Base-by-base conservation (phyloP, 2,113 vertebrate genomes). In the Lampris megalopsis region DNA sequence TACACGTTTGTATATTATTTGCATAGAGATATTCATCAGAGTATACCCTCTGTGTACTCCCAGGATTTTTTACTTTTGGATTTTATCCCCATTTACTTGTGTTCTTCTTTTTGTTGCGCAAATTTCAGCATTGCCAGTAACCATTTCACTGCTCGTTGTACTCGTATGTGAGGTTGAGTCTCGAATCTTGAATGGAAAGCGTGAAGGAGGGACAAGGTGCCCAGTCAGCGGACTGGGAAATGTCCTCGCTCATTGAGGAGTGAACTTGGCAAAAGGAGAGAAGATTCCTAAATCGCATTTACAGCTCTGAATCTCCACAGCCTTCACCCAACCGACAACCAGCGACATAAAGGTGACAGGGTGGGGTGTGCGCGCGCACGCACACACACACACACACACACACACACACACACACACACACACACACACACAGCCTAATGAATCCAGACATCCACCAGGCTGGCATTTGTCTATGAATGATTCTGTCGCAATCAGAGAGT, bases 401-500 rank as follows among this genome's bases (percentile, higher is more conserved):
- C 50, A 52, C 50, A 52, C 50, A 52, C 50, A 53, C 50, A 53
- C 9, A 53, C n/a, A 5, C 48, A 47, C 61, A 45, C 61, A 45
- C 61, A 63, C 61, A 47, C 61, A 63, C 41, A 45, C 42, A 45
- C 40, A 62, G 43, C 43, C 70, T 75, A 64, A 71, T 43, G 70
- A 54, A 48, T 70, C 54, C 60, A 42, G 60, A 63, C 66, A 48
- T 69, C 43, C 35, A 75, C 13, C 63, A 9, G 49, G 47, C 59
- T 69, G 52, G 48, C 40, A 66, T 57, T 73, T 49, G 61, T 68
- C 57, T 42, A 56, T 10, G 73, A 88, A 68, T 52, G 75, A 54
- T 68, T 84, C 68, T 67, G 62, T 58, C 60, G 82, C 71, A 76
- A 80, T 56, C 79, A 72, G 35, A 70, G 71, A 70, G 57, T 74